phyloP scores from a whole-genome alignment of 2,113 vertebrate species.

The Lasiurus cinereus region DNA sequence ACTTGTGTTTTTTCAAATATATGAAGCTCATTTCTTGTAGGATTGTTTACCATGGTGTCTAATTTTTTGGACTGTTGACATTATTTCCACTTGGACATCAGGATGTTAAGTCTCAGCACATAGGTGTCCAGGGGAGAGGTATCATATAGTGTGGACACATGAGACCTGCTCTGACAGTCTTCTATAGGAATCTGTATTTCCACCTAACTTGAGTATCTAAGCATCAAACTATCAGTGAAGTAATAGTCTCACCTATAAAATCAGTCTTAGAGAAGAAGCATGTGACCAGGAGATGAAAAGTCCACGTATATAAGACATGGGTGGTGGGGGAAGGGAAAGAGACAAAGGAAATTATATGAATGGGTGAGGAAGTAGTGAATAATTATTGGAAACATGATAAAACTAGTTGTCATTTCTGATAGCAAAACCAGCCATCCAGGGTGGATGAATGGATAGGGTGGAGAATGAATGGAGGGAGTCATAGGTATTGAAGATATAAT shows the following conservation, averaged over 20 bases:
- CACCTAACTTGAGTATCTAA: not conserved
- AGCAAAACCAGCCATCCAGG: not conserved
- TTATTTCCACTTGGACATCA: not conserved
- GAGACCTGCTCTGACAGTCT: not conserved
- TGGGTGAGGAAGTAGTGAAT: not conserved
- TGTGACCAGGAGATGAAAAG: not conserved
- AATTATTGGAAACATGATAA: not conserved
- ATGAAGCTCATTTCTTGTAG: not conserved
- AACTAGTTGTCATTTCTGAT: not conserved
- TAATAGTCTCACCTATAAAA: not conserved
- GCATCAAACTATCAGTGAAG: not conserved
- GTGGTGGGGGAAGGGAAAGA: too few relatives aligned
- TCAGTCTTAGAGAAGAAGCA: not conserved
- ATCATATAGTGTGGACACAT: too few relatives aligned
- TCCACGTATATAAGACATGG: not conserved
- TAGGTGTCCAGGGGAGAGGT: not conserved
- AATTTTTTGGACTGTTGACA: not conserved
- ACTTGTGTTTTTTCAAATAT: constrained; percentile 8
- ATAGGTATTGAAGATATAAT: not conserved
- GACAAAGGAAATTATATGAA: not conserved
- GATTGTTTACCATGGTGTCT: not conserved
- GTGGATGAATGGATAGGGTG: not conserved
- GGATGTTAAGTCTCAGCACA: not conserved
- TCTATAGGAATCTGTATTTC: not conserved
- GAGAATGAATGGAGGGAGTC: not conserved